Percentiles rank a stretch among this genome's conserved stretches.
Evolutionary conservation across 2,113 vertebrate genomes (phyloP).

Genomic region (Rhinopomastus cyanomelas): DNA sequence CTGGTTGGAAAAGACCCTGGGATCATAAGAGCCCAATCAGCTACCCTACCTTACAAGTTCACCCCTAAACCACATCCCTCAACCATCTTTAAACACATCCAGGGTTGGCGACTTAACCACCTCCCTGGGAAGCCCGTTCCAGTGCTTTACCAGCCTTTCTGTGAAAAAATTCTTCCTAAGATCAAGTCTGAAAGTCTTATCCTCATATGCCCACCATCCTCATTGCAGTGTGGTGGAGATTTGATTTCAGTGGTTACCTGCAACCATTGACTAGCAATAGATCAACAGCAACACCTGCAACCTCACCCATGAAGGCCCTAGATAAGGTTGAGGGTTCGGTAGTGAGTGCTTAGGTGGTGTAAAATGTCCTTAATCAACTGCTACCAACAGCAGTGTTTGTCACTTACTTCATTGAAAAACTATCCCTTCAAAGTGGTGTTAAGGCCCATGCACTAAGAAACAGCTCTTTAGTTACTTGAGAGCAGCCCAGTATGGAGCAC

Average conservation of each 20-base stretch:
- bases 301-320: background rate
- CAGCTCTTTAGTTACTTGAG: background rate
- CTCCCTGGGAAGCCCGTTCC: too few relatives aligned
- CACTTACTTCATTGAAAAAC: background rate
- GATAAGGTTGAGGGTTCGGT: background rate
- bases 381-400: background rate
- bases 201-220: background rate
- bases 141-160: too few relatives aligned
- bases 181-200: too few relatives aligned
- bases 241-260: background rate
- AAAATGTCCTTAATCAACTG: background rate
- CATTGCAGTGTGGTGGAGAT: background rate
- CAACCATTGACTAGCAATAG: background rate
- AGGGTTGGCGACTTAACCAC: too few relatives aligned
- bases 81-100: too few relatives aligned
- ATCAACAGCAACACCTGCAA: background rate
- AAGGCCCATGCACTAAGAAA: background rate
- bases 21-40: too few relatives aligned
- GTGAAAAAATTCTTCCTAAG: too few relatives aligned
- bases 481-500: background rate
- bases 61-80: too few relatives aligned
- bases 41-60: too few relatives aligned
- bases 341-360: background rate
- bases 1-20: too few relatives aligned
- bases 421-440: background rate